These are phyloP conservation scores for Metallyticus violacea DNA, from an alignment of 2,888 invertebrate species.

Conservation along the genomic window DNA sequence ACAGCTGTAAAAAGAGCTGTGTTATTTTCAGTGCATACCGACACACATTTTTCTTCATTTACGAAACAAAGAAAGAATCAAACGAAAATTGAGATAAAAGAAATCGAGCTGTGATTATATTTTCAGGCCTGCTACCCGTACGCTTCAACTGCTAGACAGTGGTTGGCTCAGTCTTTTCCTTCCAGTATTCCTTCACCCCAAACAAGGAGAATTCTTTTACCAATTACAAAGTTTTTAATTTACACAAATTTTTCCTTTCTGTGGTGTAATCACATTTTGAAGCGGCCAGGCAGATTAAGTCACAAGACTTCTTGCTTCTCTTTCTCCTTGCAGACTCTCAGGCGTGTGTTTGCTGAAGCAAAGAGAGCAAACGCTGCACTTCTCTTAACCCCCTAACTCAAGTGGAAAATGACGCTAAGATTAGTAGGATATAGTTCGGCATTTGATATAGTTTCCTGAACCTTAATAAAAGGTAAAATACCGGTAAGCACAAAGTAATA, in stretches of 20 bases:
- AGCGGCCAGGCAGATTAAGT: background rate
- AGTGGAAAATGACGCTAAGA: background rate
- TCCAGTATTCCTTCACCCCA: background rate
- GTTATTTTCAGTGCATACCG: background rate
- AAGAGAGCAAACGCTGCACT: background rate
- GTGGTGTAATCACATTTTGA: background rate
- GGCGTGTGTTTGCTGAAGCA: background rate
- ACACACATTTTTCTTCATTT: background rate
- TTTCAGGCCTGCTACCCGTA: background rate
- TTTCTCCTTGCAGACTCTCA: background rate
- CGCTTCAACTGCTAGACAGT: too few species aligned
- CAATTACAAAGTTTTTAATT: constrained; percentile 12
- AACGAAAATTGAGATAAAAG: background rate
- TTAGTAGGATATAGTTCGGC: background rate
- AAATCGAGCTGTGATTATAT: background rate
- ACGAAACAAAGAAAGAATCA: background rate
- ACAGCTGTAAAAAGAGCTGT: too few species aligned
- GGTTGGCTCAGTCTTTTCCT: background rate
- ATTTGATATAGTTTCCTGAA: background rate
- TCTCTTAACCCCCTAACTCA: background rate
- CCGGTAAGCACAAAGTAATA: too few species aligned
- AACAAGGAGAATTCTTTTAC: background rate
- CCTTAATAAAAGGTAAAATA: background rate
- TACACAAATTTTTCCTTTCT: constrained; percentile 4
- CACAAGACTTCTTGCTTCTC: background rate